These are phyloP conservation scores for Heteropelma amictum DNA, from an alignment of 2,888 invertebrate genomes.

Conservation along the genomic window DNA sequence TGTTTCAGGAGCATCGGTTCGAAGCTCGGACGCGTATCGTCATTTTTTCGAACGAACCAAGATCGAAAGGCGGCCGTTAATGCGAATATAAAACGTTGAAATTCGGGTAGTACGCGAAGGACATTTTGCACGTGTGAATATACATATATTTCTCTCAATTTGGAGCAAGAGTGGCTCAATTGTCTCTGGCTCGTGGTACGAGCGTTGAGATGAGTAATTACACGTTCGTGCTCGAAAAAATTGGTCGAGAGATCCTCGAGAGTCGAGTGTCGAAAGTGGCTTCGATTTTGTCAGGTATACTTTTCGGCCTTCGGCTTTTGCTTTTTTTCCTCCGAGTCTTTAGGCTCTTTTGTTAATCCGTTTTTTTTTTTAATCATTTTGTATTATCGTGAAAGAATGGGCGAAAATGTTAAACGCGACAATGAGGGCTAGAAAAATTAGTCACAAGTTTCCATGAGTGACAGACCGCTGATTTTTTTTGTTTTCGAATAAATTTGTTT, in stretches of 20 bases:
- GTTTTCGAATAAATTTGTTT: background rate
- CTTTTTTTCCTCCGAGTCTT: background rate
- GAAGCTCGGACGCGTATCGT: conserved; percentile 14
- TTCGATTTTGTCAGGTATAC: conserved; percentile 47
- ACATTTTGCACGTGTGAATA: too few species aligned
- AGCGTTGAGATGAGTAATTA: background rate
- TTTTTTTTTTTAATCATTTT: too few species aligned
- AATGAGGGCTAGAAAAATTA: too few species aligned
- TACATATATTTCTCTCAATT: too few species aligned
- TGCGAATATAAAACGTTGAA: background rate
- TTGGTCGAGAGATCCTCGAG: conserved; percentile 16
- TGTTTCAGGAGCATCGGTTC: conserved; percentile 40
- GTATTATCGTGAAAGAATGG: too few species aligned
- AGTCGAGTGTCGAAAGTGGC: conserved; percentile 35
- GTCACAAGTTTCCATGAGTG: too few species aligned
- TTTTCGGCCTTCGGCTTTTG: background rate
- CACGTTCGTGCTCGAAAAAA: background rate
- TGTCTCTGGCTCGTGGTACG: too few species aligned
- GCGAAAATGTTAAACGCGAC: too few species aligned
- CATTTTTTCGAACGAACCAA: background rate
- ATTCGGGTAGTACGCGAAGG: too few species aligned
- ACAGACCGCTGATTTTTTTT: background rate
- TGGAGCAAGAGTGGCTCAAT: too few species aligned
- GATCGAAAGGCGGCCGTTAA: background rate
- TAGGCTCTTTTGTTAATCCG: too few species aligned